Evolutionary conservation across 2,113 vertebrate genomes (phyloP), one percentile per base, ranked within the genome.

Genomic region (Tachycineta bicolor): DNA sequence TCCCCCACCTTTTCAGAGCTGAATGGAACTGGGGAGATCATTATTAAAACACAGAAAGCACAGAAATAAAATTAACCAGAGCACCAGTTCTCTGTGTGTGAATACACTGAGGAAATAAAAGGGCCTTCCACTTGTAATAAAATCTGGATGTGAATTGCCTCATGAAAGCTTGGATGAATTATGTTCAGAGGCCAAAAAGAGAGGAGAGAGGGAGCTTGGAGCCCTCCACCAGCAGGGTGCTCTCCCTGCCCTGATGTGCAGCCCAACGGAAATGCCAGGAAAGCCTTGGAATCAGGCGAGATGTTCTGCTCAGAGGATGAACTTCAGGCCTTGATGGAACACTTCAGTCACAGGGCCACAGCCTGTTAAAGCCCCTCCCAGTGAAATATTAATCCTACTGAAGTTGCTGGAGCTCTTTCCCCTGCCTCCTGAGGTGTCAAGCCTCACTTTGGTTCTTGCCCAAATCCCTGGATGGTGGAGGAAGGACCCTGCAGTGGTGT

Each of bases 21-120:
- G 78, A 67, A 80, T 78, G 41, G 85, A 85, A n/a, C 68, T 55
- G 75, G 37, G 79, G 78, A 93, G 87, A 69, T 93, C 2, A 1
- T 93, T 93, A 96, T 89, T 91, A 94, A 80, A 91, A 87, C 71
- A 63, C 82, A 74, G 85, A 76, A 73, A 81, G 59, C 46, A 65
- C 4, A 83, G 91, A 83, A 91, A 88, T 91, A 86, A 92, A 94
- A 96, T 96, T 77, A 93, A 90, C 63, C 37, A 26, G 17, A 41
- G 58, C 29, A 25, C 34, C 43, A 64, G 55, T 34, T 83, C 52
- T 86, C 75, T 29, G 29, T 63, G 75, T 80, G 82, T 49, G 71
- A 90, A 95, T 70, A 77, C 87, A 70, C 92, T 1, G 33, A 95
- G 94, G 94, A 93, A 96, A 96, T 94, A 85, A 96, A 93, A 88